Base-by-base conservation (phyloP, 2,888 invertebrate species). In the Dryococelus australis region DNA sequence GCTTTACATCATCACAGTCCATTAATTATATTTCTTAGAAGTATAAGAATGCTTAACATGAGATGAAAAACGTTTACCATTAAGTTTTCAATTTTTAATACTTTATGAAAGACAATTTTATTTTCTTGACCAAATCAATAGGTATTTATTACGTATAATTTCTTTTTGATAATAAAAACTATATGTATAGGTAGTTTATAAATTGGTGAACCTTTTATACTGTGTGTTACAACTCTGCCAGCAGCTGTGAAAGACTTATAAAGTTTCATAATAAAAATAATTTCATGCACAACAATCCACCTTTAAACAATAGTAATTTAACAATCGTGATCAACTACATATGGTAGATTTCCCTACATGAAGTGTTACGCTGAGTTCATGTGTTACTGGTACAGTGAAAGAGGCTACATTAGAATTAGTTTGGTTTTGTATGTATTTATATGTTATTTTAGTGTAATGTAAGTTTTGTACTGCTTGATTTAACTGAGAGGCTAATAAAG, bases 401-500 rank as follows among this genome's bases (percentile, higher is more conserved):
- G 65, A 65, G 65, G 65, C 65, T 65, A 65, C 16, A 20, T 65
- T 65, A 65, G 65, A n/a, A 8, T 65, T 65, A 65, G 65, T 16
- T 65, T 65, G 65, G 65, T 65, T 65, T 65, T n/a, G 24, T 65
- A 65, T 24, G 65, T 65, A 65, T 65, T 65, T 65, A 65, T 65
- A 20, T 65, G 20, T 65, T 65, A 20, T 65, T 20, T 65, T 65
- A 65, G 16, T 10, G 65, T 65, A 65, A n/a, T 65, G 65, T 65
- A 65, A 65, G 20, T 65, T 65, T 65, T 65, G n/a, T 65, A 65
- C 65, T 65, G 65, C 65, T 65, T 65, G 20, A 65, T 20, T n/a
- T 65, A 65, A 65, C 65, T 65, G 65, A 65, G 65, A 65, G 65
- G 65, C 65, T 65, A 65, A 65, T 65, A 65, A 65, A 65, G 20